These are phyloP conservation scores for Sipha flava DNA, from an alignment of 1,140 invertebrate species.

Conservation along the genomic window DNA sequence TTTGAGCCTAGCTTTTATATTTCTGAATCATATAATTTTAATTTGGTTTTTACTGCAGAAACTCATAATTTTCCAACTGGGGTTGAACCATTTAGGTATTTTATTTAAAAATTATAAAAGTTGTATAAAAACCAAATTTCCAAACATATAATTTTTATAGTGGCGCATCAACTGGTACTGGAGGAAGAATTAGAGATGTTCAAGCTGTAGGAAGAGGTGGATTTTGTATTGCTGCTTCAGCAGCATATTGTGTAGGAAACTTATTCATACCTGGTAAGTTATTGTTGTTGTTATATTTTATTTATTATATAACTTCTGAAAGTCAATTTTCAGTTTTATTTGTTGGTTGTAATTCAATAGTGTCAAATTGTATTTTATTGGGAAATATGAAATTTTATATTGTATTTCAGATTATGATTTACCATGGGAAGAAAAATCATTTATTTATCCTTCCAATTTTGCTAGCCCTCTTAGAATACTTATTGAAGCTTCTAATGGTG, in stretches of 20 bases:
- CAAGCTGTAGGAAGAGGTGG: conserved; percentile 87
- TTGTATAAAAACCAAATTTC: neutral
- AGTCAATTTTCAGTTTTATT: conserved; percentile 20
- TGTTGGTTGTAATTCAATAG: too few species aligned
- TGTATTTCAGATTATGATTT: conserved; percentile 59
- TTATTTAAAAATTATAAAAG: neutral
- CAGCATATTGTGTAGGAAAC: conserved; percentile 92
- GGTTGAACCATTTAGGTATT: conserved; percentile 68
- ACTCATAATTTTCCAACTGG: conserved; percentile 99
- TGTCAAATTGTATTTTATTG: too few species aligned
- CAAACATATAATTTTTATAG: conserved; percentile 49
- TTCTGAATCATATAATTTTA: conserved; percentile 53
- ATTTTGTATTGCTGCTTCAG: conserved; percentile 88
- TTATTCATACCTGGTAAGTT: conserved; percentile 72
- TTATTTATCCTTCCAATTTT: conserved; percentile 79
- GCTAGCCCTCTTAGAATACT: conserved; percentile 77
- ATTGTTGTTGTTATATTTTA: neutral
- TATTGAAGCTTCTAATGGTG: conserved; percentile 94
- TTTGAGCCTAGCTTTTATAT: conserved; percentile 56
- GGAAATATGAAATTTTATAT: neutral
- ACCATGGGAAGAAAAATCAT: conserved; percentile 75
- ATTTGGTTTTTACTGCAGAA: conserved; percentile 97
- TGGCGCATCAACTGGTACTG: conserved; percentile 93
- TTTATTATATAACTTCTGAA: conserved; percentile 21
- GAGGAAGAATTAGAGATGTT: conserved; percentile 88